These are phyloP conservation scores for Thymelicus sylvestris DNA, from an alignment of 2,888 invertebrate genomes.

Conservation along the genomic window DNA sequence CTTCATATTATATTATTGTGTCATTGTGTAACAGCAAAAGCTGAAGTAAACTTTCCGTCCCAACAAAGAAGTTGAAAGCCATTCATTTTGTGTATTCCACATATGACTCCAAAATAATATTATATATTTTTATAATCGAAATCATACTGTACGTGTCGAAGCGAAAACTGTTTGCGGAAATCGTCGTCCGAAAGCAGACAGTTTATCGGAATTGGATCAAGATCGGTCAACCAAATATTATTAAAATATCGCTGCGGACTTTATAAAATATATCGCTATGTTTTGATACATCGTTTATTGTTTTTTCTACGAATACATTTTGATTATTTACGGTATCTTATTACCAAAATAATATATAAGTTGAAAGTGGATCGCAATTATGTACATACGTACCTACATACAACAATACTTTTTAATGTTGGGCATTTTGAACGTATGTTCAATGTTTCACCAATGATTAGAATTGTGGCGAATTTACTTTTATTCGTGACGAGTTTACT, in stretches of 20 bases:
- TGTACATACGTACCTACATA: too few relatives aligned
- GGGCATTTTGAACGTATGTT: too few relatives aligned
- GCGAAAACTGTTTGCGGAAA: constrained; percentile 29
- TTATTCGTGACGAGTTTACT: too few relatives aligned
- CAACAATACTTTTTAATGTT: too few relatives aligned
- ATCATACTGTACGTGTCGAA: constrained; percentile 16
- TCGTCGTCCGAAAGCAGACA: constrained; percentile 12
- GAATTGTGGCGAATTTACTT: too few relatives aligned
- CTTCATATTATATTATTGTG: too few relatives aligned
- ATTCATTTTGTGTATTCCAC: constrained; percentile 1
- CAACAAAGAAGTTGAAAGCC: neutral
- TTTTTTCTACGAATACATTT: too few relatives aligned
- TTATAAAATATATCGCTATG: neutral
- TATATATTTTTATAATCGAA: constrained; percentile 28
- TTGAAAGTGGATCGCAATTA: too few relatives aligned
- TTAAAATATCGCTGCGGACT: neutral
- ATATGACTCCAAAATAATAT: constrained; percentile 3
- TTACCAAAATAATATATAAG: too few relatives aligned
- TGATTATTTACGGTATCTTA: too few relatives aligned
- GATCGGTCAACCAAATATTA: constrained; percentile 17
- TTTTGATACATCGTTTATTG: neutral
- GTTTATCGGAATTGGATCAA: constrained; percentile 31
- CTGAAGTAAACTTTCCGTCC: neutral
- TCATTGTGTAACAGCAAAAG: too few relatives aligned
- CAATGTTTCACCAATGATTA: too few relatives aligned